phyloP scores from a whole-genome alignment of 2,888 invertebrate genomes.

The Chloroclysta siterata region DNA sequence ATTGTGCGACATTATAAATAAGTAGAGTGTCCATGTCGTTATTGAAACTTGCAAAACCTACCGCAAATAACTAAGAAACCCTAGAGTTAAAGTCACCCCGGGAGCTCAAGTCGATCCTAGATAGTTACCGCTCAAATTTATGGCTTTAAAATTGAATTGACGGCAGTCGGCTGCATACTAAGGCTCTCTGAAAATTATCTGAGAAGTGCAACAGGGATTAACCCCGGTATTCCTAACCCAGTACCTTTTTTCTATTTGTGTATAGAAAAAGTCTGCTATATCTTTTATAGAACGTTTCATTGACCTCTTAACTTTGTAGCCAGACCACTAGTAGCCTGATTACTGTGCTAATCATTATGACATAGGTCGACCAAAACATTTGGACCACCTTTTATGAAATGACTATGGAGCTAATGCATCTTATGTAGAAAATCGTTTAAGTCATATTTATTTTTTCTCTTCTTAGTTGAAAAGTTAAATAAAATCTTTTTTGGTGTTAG shows the following conservation, averaged over 20 bases:
- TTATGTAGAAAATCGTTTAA: no score
- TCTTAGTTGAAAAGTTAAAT: no score
- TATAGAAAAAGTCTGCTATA: no score
- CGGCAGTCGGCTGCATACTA: conserved; percentile 46
- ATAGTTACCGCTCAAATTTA: conserved; percentile 56
- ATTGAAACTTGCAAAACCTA: conserved; percentile 48
- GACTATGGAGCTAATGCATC: no score
- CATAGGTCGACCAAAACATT: no score
- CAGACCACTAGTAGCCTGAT: no score
- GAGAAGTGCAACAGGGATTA: conserved; percentile 70
- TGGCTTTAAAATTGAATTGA: conserved; percentile 73
- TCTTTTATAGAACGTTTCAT: no score
- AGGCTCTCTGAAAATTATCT: conserved; percentile 70
- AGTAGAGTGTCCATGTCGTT: conserved; percentile 30
- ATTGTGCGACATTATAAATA: not conserved
- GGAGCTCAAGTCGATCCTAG: conserved; percentile 32
- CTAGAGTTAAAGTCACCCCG: conserved; percentile 15
- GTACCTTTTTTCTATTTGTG: not conserved
- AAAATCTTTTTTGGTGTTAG: no score
- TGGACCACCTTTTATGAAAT: no score
- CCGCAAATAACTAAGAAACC: conserved; percentile 17
- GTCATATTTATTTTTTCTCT: no score
- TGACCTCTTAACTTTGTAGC: no score
- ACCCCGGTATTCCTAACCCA: conserved; percentile 27
- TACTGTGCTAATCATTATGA: no score